Base-by-base conservation (phyloP, 2,888 invertebrate species). In the Vannuccia rotundouncinata region DNA sequence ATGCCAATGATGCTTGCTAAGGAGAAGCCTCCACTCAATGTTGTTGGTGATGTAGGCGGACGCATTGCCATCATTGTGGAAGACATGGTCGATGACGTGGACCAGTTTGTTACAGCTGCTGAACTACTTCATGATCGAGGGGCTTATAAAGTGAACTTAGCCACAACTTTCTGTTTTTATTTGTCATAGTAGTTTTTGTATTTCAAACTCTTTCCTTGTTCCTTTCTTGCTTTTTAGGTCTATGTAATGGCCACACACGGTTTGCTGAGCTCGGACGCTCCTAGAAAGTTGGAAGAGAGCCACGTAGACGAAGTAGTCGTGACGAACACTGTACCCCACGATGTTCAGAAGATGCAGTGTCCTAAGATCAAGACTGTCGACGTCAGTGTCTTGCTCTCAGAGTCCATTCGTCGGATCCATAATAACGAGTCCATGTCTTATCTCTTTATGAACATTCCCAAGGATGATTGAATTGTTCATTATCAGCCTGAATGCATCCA, bases 401-500 rank as follows among this genome's bases (percentile, higher is more conserved):
- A 99, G 89, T 97, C 98, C 10, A 99, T 99, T 85, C 91, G 99
- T 29, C 93, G 99, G 85, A 99, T 98, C 84, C 98, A 98, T 89
- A 95, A 99, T 90, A 96, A 98, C 87, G 99, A 99, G 89, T 97
- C 97, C 30, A 98, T 99, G 98, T 96, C 96, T 17, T 96, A 97
- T 90, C 91, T 99, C 79, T 99, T 99, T 90, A 93, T 95, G 87
- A 95, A 98, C 89, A 96, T 98, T 82, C 95, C 97, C 29, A 91
- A 96, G 79, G 97, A 98, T 89, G 97, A 98, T 90, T 98, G 92
- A 90, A 74, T n/a, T 73, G 27, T 25, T 66, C 17, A n/a, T n/a
- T n/a, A n/a, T n/a, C n/a, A n/a, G n/a, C n/a, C n/a, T n/a, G n/a
- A n/a, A n/a, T n/a, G n/a, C n/a, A n/a, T n/a, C n/a, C n/a, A n/a